Conservation (phyloP, 2,113 vertebrate genomes). For the Ciconia maguari region DNA sequence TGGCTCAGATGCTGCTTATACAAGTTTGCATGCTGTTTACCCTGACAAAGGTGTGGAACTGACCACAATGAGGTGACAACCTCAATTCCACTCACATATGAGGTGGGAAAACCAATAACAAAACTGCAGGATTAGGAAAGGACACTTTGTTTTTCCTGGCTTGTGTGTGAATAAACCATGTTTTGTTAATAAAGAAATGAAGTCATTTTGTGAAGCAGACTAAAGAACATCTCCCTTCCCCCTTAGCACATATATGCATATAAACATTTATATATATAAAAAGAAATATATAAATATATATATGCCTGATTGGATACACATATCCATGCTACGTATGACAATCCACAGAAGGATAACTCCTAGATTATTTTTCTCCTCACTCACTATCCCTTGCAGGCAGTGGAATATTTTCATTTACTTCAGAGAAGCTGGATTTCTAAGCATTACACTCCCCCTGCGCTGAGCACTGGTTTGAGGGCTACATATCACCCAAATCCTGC, state of each 20-base stretch:
- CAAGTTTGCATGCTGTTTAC: conserved; percentile 44
- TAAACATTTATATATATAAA: background rate
- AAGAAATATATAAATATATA: background rate
- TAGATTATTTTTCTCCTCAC: background rate
- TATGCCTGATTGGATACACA: background rate
- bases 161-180: background rate
- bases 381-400: background rate
- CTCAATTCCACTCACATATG: conserved; percentile 54
- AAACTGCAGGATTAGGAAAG: conserved; percentile 6
- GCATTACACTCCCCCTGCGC: background rate
- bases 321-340: background rate
- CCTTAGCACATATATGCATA: background rate
- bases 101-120: conserved; percentile 63
- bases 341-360: background rate
- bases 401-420: background rate
- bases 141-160: conserved; percentile 31
- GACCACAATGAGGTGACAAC: conserved; percentile 65
- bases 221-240: background rate
- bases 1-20: conserved; percentile 42
- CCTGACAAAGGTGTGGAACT: conserved; percentile 59
- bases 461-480: background rate
- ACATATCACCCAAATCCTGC: background rate
- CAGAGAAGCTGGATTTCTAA: background rate
- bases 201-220: background rate
- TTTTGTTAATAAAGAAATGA: background rate